Base-by-base conservation (phyloP, 1,140 invertebrate species). In the Drosophila pallidifrons region DNA sequence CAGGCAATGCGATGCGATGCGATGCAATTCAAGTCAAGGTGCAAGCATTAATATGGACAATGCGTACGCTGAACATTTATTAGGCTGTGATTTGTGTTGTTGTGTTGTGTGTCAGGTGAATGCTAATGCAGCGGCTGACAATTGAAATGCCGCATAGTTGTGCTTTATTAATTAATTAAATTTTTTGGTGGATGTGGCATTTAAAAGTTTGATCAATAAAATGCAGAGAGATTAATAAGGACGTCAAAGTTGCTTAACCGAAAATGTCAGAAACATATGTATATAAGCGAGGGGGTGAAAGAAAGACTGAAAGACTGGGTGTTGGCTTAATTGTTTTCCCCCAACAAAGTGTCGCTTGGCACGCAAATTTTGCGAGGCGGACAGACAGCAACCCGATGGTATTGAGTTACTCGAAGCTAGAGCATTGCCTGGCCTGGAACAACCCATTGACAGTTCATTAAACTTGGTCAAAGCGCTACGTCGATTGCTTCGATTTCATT, bases 141-240 rank as follows among this genome's bases (percentile, higher is more conserved):
- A 15, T 13, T 30, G 38, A 41, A 74, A 75, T 83, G 83, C 67
- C 67, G 60, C 67, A 78, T 52, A 55, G 11, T 68, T 81, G 16
- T 16, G 57, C 57, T 74, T 75, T 55, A 81, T 89, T 88, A 89
- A 88, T 88, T 88, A 88, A 88, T 88, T 88, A 67, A 72, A 58
- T 75, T 68, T 68, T 72, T 25, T 0, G 20, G 20, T 8, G 61
- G 52, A 45, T 45, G 16, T 75, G 59, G 49, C 61, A 88, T 78
- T 88, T 55, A 76, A 88, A 88, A 89, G 85, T 88, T 88, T 88
- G 85, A 88, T 88, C 85, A 89, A 88, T 88, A 88, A 78, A 55
- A 69, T 55, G 70, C 46, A 55, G 8, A 51, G 32, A 79, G 70
- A 89, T 85, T 89, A 90, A 88, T 85, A 85, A 90, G 65, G 13